A percentile compares a stretch with the other conserved stretches of the same genome.
Evolutionary conservation across 2,113 vertebrate species (phyloP).

Genomic region (Halichoerus grypus): DNA sequence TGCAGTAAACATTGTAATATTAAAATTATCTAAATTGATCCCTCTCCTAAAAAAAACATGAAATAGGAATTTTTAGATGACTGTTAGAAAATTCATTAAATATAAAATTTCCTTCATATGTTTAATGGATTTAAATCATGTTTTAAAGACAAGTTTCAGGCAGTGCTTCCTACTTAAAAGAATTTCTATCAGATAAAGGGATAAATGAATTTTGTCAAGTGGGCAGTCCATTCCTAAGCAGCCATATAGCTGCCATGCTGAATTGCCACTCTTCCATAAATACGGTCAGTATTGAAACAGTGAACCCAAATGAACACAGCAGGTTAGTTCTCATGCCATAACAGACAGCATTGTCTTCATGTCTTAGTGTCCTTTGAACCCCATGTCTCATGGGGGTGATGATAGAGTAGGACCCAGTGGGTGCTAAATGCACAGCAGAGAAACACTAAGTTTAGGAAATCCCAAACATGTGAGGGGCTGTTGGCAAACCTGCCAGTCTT

Average conservation of each 20-base stretch:
- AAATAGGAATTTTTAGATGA: not conserved
- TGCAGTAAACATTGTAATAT: not conserved
- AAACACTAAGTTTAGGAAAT: not conserved
- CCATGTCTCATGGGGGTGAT: not conserved
- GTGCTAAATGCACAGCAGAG: not conserved
- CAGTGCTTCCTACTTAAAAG: not conserved
- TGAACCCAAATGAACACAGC: not conserved
- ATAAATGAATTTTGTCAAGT: not conserved
- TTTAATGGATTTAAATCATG: not conserved
- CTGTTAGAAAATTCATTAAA: not conserved
- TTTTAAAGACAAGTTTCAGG: not conserved
- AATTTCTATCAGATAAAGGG: not conserved
- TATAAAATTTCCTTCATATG: not conserved
- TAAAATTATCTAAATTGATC: not conserved
- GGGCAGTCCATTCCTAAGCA: not conserved
- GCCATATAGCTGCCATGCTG: not conserved
- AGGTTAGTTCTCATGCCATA: not conserved
- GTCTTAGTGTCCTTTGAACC: not conserved
- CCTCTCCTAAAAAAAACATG: not conserved
- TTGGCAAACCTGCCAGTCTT: not conserved
- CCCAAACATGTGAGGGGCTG: not conserved
- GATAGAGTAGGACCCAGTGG: not conserved
- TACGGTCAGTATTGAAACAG: not conserved
- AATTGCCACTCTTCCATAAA: not conserved
- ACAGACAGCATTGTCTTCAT: not conserved